phyloP scores from a whole-genome alignment of 2,888 invertebrate genomes.

The Parasteatoda lunata region DNA sequence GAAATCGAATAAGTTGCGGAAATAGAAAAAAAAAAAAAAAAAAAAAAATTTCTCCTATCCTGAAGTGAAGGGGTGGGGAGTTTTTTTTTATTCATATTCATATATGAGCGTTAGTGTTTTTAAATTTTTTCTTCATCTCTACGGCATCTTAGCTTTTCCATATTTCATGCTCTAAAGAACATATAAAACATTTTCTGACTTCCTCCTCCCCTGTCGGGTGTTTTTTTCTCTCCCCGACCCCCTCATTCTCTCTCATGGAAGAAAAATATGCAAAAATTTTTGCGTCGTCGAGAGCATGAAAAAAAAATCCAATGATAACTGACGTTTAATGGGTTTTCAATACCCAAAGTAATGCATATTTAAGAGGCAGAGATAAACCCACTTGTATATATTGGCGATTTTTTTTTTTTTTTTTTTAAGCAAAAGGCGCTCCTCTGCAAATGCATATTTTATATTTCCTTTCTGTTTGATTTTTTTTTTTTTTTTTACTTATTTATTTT shows the following conservation, averaged over 20 bases:
- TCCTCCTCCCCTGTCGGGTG: conserved; percentile 2
- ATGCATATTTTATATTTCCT: conserved; percentile 64
- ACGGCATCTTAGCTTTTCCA: conserved; percentile 42
- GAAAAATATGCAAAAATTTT: conserved; percentile 66
- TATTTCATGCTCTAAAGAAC: conserved; percentile 64
- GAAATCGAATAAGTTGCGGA: conserved; percentile 58
- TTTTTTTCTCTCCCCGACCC: not conserved
- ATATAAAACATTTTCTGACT: conserved; percentile 57
- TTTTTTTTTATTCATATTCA: conserved; percentile 11
- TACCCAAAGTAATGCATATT: conserved; percentile 67
- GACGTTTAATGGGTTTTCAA: conserved; percentile 66
- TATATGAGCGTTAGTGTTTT: conserved; percentile 2
- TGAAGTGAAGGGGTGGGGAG: not conserved
- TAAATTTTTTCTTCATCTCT: conserved; percentile 5
- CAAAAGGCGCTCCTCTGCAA: conserved; percentile 40
- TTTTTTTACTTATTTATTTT: not conserved
- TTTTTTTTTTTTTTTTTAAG: conserved; percentile 58
- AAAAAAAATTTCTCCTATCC: not conserved
- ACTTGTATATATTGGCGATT: conserved; percentile 53
- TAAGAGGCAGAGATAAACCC: conserved; percentile 63
- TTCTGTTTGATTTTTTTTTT: conserved; percentile 32
- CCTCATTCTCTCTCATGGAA: not conserved
- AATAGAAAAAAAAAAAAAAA: not conserved
- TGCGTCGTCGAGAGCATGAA: conserved; percentile 17
- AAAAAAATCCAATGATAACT: conserved; percentile 63